Evolutionary conservation across 2,888 invertebrate species (phyloP).

Genomic region (Athetis lepigone): DNA sequence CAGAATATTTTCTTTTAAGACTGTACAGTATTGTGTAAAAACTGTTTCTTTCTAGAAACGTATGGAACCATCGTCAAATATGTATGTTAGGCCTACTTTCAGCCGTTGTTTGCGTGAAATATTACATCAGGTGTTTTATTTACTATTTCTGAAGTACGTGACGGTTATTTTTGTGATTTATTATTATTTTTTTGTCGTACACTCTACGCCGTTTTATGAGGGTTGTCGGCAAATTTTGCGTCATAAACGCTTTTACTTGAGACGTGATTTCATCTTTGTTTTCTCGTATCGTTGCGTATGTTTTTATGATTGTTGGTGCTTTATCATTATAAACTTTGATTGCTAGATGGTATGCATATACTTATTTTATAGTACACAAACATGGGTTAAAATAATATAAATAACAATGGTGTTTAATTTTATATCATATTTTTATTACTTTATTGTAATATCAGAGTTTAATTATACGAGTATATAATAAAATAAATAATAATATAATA

Average conservation of each 20-base stretch:
- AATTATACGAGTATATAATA: no score
- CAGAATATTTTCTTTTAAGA: conserved; percentile 3
- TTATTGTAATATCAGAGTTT: no score
- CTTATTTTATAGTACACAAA: no score
- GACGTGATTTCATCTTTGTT: conserved; percentile 3
- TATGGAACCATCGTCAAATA: conserved; percentile 35
- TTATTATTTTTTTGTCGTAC: conserved; percentile 22
- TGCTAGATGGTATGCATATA: background rate
- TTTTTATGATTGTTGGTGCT: background rate
- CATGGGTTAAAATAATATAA: no score
- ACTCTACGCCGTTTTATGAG: conserved; percentile 17
- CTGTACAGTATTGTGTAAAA: conserved; percentile 1
- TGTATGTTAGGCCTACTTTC: conserved; percentile 26
- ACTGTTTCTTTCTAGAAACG: background rate
- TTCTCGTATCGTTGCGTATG: background rate
- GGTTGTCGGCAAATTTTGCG: background rate
- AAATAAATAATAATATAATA: no score
- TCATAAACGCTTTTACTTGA: conserved; percentile 24
- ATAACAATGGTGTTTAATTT: no score
- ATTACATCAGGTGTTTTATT: conserved; percentile 47
- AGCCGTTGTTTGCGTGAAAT: conserved; percentile 27
- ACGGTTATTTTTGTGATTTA: conserved; percentile 35
- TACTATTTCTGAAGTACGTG: conserved; percentile 21
- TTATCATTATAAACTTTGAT: background rate
- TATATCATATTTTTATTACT: no score